Percentiles rank a stretch among this genome's conserved stretches.
phyloP scores from a whole-genome alignment of 2,797 vertebrate species.

The Girardinus metallicus region DNA sequence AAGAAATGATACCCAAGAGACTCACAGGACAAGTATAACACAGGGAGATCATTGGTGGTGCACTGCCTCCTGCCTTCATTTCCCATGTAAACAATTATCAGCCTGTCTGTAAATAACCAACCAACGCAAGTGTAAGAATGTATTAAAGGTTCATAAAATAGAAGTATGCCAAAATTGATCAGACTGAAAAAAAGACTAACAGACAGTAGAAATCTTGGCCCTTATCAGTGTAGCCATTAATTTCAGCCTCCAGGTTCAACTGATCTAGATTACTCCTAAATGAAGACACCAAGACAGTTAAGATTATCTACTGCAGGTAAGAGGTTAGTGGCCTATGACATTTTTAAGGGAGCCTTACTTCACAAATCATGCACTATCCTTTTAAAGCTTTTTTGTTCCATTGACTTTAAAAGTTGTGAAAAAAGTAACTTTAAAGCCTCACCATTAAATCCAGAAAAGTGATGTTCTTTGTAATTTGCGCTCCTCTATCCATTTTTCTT shows the following conservation, averaged over 20 bases:
- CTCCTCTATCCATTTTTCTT: not conserved
- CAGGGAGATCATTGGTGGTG: not conserved
- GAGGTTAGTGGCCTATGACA: not conserved
- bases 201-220: not conserved
- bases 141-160: not conserved
- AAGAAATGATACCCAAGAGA: too few species aligned
- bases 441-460: not conserved
- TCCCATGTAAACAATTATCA: not conserved
- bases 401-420: not conserved
- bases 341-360: not conserved
- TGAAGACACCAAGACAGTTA: not conserved
- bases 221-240: not conserved
- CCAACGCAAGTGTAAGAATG: not conserved
- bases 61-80: not conserved
- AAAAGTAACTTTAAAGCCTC: not conserved
- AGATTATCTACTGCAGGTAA: not conserved
- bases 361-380: not conserved
- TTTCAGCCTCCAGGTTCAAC: not conserved
- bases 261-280: not conserved
- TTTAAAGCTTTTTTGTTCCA: not conserved
- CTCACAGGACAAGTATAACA: not conserved
- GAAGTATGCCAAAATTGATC: not conserved
- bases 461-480: not conserved
- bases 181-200: not conserved
- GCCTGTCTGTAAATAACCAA: not conserved